These are phyloP conservation scores for Drosophila antonietae DNA, from an alignment of 2,888 invertebrate genomes.

Conservation along the genomic window DNA sequence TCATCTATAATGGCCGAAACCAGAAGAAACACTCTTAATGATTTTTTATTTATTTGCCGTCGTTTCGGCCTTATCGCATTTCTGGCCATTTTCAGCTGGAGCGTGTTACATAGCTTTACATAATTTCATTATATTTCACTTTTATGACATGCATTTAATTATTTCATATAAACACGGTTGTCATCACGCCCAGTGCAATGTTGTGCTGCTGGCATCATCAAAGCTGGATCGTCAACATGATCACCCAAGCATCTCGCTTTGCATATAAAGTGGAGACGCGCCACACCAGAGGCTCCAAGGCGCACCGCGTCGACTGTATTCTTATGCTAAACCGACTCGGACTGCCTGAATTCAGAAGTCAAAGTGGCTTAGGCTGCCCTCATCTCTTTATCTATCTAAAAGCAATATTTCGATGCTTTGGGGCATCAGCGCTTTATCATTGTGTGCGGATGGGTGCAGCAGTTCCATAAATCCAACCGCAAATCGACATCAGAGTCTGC, in stretches of 20 bases:
- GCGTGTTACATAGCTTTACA: conserved; percentile 78
- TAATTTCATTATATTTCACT: conserved; percentile 63
- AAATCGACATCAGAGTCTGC: conserved; percentile 26
- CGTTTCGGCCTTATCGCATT: conserved; percentile 54
- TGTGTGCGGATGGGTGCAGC: conserved; percentile 67
- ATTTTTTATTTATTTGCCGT: conserved; percentile 74
- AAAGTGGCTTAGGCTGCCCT: conserved; percentile 56
- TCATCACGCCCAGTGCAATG: conserved; percentile 28
- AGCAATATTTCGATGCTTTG: conserved; percentile 54
- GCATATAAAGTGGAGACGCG: conserved; percentile 58
- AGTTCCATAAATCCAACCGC: conserved; percentile 45
- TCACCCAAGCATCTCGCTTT: conserved; percentile 48
- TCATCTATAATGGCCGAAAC: conserved; percentile 42
- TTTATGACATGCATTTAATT: conserved; percentile 74
- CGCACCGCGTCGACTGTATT: conserved; percentile 51
- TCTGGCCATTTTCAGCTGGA: conserved; percentile 43
- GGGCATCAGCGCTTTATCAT: conserved; percentile 63
- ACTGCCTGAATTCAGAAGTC: conserved; percentile 66
- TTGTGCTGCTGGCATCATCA: conserved; percentile 65
- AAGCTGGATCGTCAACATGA: conserved; percentile 22
- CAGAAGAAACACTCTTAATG: conserved; percentile 64
- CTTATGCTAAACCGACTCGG: conserved; percentile 63
- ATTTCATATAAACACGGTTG: conserved; percentile 33
- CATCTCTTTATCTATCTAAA: conserved; percentile 58
- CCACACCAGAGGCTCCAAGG: conserved; percentile 12